Base-by-base conservation (phyloP, 2,888 invertebrate genomes). In the Heliconius aoede region DNA sequence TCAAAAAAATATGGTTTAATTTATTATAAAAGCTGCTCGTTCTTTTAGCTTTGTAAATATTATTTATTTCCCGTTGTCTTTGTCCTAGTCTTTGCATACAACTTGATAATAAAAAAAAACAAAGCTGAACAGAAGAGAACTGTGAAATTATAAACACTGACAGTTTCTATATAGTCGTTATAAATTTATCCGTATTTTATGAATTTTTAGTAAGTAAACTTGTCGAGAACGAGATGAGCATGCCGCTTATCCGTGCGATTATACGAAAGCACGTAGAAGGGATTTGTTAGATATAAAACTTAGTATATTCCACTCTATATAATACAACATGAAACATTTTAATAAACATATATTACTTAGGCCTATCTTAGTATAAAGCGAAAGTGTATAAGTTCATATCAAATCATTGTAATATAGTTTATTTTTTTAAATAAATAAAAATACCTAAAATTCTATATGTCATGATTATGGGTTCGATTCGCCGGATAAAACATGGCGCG, bases 201-300 rank as follows among this genome's bases (percentile, higher is more conserved):
- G 71, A 68, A 76, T 76, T 75, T 77, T 79, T 76, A 76, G 74
- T 73, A 80, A 84, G 86, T 85, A 89, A 89, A 89, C 88, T 87
- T 85, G 84, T 82, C 83, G 82, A 81, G 84, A 86, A 87, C 86
- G 89, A 89, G 89, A 88, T 85, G 86, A 89, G 90, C 92, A 89
- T 91, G 90, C 86, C 86, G 86, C 86, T 87, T 89, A 93, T 92
- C 93, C 93, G 79, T 81, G 86, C 85, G 92, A 92, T 93, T 92
- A 92, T 90, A 89, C 89, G 82, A 83, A 86, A 84, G 92, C 93
- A 93, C 93, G 93, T 93, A 91, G 88, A 81, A 82, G 84, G 92
- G 93, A 93, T 93, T 91, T 91, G 81, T 84, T 82, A 84, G 86
- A 87, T 88, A 84, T 83, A 80, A 86, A 86, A 85, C 82, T 83